Conservation (phyloP, 2,113 vertebrate genomes). For the Amia ocellicauda region DNA sequence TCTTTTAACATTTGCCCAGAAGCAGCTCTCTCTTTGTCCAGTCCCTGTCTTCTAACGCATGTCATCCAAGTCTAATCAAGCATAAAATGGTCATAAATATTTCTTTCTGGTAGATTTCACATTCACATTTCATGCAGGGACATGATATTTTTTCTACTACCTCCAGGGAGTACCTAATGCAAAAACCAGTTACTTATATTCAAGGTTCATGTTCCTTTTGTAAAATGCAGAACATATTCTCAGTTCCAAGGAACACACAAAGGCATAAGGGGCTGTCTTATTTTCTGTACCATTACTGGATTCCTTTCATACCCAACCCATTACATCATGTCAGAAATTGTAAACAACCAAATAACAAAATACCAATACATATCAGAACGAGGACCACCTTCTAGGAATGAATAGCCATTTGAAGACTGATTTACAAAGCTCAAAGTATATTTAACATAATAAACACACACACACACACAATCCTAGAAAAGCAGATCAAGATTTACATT, state of each 20-base stretch:
- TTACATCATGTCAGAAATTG: constrained; percentile 67
- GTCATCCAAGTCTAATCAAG: constrained; percentile 97
- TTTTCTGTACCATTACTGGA: constrained; percentile 60
- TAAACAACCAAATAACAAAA: constrained; percentile 78
- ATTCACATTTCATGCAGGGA: constrained; percentile 92
- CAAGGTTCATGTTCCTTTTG: constrained; percentile 84
- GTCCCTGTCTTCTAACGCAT: constrained; percentile 87
- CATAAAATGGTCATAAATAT: constrained; percentile 99
- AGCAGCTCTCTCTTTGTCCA: constrained; percentile 86
- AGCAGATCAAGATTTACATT: constrained; percentile 44
- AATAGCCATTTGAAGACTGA: no score
- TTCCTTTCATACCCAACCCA: constrained; percentile 62
- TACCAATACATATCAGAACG: constrained; percentile 28
- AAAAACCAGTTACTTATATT: constrained; percentile 92
- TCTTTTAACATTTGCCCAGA: constrained; percentile 85
- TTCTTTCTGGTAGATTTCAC: constrained; percentile 99
- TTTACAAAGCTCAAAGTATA: no score
- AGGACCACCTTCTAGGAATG: constrained; percentile 26
- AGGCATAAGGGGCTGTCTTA: constrained; percentile 75
- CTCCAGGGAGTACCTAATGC: constrained; percentile 93
- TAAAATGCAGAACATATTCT: constrained; percentile 80
- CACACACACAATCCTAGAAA: constrained; percentile 20
- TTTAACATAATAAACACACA: no score
- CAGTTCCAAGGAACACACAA: constrained; percentile 65
- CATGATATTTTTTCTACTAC: constrained; percentile 83